phyloP scores from a whole-genome alignment of 2,888 invertebrate species.

The Cerastoderma edule region DNA sequence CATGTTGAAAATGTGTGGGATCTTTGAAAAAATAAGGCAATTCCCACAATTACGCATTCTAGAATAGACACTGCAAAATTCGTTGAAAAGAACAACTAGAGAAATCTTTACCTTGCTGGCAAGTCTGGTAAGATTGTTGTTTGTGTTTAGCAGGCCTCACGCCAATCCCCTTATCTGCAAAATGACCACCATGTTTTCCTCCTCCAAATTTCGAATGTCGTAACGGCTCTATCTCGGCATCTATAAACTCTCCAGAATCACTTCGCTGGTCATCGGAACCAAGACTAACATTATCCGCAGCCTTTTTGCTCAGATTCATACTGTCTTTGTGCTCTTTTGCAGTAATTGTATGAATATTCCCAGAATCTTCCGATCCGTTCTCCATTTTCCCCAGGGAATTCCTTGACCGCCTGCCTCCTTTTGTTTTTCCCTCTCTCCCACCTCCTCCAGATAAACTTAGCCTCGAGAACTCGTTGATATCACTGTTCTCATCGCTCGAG shows the following conservation, averaged over 20 bases:
- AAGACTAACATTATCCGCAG: slow-evolving; percentile 41
- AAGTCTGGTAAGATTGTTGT: background rate
- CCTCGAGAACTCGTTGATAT: slow-evolving; percentile 56
- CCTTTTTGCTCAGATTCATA: slow-evolving; percentile 48
- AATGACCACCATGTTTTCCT: slow-evolving; percentile 7
- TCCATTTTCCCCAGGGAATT: slow-evolving; percentile 43
- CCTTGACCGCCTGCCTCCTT: slow-evolving; percentile 24
- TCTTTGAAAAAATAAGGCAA: no score
- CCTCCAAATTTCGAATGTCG: slow-evolving; percentile 29
- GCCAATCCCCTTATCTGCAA: background rate
- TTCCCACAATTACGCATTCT: no score
- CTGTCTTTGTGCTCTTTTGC: slow-evolving; percentile 52
- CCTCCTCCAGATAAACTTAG: slow-evolving; percentile 39
- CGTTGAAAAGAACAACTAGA: no score
- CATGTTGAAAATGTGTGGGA: no score
- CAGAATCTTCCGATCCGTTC: slow-evolving; percentile 39
- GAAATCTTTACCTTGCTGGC: no score
- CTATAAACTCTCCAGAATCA: slow-evolving; percentile 68
- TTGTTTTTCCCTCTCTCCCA: slow-evolving; percentile 30
- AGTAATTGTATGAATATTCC: slow-evolving; percentile 58
- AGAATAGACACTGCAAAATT: no score
- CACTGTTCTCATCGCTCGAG: slow-evolving; percentile 86
- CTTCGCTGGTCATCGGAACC: slow-evolving; percentile 51
- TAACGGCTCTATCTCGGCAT: slow-evolving; percentile 65
- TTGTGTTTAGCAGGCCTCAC: background rate